Evolutionary conservation across 2,888 invertebrate genomes (phyloP).

Genomic region (Bugulina stolonifera): DNA sequence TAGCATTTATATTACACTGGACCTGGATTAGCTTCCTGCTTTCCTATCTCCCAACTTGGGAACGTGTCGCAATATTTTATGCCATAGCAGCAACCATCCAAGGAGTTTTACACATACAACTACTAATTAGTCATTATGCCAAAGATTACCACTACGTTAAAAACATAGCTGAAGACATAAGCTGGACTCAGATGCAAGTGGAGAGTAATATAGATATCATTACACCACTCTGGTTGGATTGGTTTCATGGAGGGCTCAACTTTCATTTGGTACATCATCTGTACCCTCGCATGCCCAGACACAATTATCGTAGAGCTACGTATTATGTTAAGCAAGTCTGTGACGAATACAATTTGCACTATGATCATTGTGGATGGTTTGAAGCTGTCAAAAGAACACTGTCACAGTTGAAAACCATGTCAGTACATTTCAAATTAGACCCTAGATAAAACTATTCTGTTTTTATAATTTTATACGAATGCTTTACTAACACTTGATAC

Average conservation of each 20-base stretch:
- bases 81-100: constrained; percentile 26
- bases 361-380: constrained; percentile 29
- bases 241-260: constrained; percentile 31
- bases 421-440: constrained; percentile 28
- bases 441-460: constrained; percentile 21
- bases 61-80: constrained; percentile 28
- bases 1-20: constrained; percentile 28
- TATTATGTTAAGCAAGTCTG: constrained; percentile 28
- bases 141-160: constrained; percentile 26
- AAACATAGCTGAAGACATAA: constrained; percentile 11
- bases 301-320: constrained; percentile 28
- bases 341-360: constrained; percentile 28
- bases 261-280: constrained; percentile 31
- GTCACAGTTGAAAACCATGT: constrained; percentile 26
- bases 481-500: neutral
- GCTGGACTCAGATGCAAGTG: constrained; percentile 29
- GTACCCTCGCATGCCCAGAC: constrained; percentile 29
- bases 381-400: constrained; percentile 29
- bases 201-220: constrained; percentile 30
- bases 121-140: constrained; percentile 29
- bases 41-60: constrained; percentile 27
- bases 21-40: constrained; percentile 27
- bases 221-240: constrained; percentile 30
- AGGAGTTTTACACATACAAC: constrained; percentile 30
- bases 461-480: neutral